Evolutionary conservation across 2,113 vertebrate species (phyloP), one percentile per base, ranked within the genome.

Genomic region (Candoia aspera): DNA sequence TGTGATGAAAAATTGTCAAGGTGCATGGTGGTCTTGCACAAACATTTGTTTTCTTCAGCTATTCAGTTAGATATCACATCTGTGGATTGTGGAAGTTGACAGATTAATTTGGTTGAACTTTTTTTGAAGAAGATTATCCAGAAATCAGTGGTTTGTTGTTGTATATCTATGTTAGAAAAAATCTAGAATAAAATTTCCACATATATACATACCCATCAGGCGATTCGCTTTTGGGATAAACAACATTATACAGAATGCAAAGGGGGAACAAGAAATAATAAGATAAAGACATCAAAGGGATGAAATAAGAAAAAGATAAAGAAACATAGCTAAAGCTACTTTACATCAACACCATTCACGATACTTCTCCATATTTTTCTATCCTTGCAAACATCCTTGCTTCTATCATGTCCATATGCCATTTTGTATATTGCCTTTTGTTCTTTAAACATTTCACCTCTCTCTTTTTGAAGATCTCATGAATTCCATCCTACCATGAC

Each of bases 1-100:
- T 91, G 17, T 92, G 84, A 93, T 95, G 91, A 95, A 93, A 97
- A 94, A 95, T 91, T 91, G 57, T 89, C 91, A 95, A 64, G 90
- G 49, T 94, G 91, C 21, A 94, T 53, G 90, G 73, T 58, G 86
- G 49, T 93, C 83, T 90, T 73, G 8, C 73, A 49, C 85, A 91
- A 92, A 95, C 9, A 93, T 94, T 93, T 93, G 37, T 94, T 96
- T 95, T 23, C 60, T 94, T 94, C 92, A 90, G 10, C 21, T 90
- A 93, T 90, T 60, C n/a, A 21, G 23, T 87, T 94, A 93, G 59
- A 73, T 2, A 29, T 90, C 46, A 91, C 11, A 87, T 15, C 89
- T 93, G 2, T n/a, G 11, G 86, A 8, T 15, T 3, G 84, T 54
- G 86, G 46, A 11, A 15, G 37, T 93, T 92, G 19, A 42, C 33